Evolutionary conservation across 2,797 vertebrate genomes (phyloP), one percentile per base, ranked within the genome.

Genomic region (Psittacula echo): DNA sequence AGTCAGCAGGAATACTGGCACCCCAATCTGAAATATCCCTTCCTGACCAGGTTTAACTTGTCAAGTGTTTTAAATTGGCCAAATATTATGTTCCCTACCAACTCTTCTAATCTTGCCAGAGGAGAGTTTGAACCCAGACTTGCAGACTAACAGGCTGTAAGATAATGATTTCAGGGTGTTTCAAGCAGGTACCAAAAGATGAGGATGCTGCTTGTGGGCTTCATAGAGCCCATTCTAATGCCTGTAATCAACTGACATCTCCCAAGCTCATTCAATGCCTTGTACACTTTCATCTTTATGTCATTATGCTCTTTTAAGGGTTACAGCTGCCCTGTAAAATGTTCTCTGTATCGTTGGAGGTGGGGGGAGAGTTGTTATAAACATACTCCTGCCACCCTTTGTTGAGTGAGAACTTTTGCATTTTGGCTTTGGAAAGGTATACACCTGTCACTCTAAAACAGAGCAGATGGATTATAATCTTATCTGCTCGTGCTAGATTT

Each of bases 381-480:
- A 96, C 93, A 95, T 37, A 95, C 93, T 84, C 83, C 68, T 22
- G 18, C 41, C 68, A 70, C 80, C 93, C 92, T 94, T 86, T 95
- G 93, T 93, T 78, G 62, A 95, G 66, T 74, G 89, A 91, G 93
- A 93, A 83, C 93, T 90, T 97, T 95, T 96, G 94, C 92, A 27
- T 97, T 97, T 97, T 80, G 94, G 89, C 96, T 96, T 97, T 98
- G 97, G 92, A 97, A 98, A 97, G 94, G 94, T 97, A 97, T 74
- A 98, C 98, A 98, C 98, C 98, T 99, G 98, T 98, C 98, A 96
- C 85, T 97, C 95, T 97, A 97, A 98, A 98, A 95, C 50, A 94
- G 95, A 97, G 97, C 96, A 96, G 97, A 98, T 98, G 98, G 97
- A 96, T 97, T 98, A 98, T 98, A 99, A 99, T 98, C 97, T 98